Percentiles rank a stretch among this genome's conserved stretches.
phyloP scores from a whole-genome alignment of 2,113 vertebrate genomes.

The Bubo bubo region DNA sequence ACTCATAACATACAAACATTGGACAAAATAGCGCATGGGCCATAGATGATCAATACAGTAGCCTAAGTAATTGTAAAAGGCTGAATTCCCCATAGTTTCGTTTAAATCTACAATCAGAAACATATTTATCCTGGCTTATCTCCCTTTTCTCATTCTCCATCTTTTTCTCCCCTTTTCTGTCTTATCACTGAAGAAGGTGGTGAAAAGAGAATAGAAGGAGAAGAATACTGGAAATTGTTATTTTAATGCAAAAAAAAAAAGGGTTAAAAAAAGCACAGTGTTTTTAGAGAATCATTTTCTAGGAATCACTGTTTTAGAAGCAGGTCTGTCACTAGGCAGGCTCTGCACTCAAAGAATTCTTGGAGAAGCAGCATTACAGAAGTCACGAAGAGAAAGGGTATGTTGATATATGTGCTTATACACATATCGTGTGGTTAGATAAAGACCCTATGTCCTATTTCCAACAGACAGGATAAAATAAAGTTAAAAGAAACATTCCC shows the following conservation, averaged over 20 bases:
- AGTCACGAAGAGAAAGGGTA: neutral
- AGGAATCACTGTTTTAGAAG: neutral
- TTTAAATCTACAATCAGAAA: neutral
- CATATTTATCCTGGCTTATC: neutral
- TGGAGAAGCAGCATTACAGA: neutral
- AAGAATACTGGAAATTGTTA: neutral
- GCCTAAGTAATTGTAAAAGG: neutral
- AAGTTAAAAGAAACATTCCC: neutral
- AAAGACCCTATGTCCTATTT: neutral
- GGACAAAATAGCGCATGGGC: neutral
- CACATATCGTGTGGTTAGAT: neutral
- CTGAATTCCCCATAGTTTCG: neutral
- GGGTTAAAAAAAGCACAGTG: rapidly evolving
- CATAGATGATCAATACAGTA: neutral
- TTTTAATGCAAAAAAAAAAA: neutral
- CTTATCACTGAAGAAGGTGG: neutral
- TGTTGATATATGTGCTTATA: neutral
- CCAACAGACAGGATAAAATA: neutral
- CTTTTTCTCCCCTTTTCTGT: neutral
- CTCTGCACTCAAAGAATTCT: neutral
- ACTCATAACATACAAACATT: neutral
- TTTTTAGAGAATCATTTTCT: neutral
- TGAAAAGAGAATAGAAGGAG: neutral
- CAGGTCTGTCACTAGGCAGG: neutral
- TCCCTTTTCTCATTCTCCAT: neutral